Evolutionary conservation across 1,140 invertebrate genomes (phyloP).

Genomic region (Paralvinella palmiformis): DNA sequence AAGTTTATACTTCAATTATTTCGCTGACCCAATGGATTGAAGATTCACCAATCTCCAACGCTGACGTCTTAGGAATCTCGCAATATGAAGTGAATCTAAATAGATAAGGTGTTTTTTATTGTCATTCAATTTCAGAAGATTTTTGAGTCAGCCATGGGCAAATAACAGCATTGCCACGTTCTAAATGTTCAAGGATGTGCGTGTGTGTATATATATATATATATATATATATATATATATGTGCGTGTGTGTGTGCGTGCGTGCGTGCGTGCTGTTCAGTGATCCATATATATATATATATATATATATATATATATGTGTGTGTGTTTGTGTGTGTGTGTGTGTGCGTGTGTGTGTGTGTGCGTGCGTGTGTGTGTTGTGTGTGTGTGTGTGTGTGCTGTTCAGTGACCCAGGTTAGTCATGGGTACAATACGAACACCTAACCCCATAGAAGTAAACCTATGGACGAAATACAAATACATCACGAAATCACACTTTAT

Average conservation of each 20-base stretch:
- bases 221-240: constrained; percentile 4
- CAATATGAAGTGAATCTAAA: not conserved
- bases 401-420: not conserved
- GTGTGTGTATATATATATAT: not conserved
- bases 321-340: not conserved
- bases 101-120: not conserved
- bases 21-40: too few relatives aligned
- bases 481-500: constrained; percentile 51
- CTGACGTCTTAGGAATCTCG: not conserved
- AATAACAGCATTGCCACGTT: not conserved
- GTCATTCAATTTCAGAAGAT: not conserved
- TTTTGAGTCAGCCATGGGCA: not conserved
- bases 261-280: not conserved
- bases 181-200: not conserved
- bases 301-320: constrained; percentile 1
- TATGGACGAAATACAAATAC: constrained; percentile 64
- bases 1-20: too few relatives aligned
- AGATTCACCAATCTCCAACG: not conserved
- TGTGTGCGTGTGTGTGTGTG: not conserved
- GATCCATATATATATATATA: too few relatives aligned
- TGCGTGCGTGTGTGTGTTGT: not conserved
- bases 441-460: constrained; percentile 49
- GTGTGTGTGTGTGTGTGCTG: not conserved
- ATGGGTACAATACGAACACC: not conserved
- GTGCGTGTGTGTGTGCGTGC: not conserved